These are phyloP conservation scores for Manis crassicaudata DNA, from an alignment of 2,797 vertebrate species.

Conservation along the genomic window DNA sequence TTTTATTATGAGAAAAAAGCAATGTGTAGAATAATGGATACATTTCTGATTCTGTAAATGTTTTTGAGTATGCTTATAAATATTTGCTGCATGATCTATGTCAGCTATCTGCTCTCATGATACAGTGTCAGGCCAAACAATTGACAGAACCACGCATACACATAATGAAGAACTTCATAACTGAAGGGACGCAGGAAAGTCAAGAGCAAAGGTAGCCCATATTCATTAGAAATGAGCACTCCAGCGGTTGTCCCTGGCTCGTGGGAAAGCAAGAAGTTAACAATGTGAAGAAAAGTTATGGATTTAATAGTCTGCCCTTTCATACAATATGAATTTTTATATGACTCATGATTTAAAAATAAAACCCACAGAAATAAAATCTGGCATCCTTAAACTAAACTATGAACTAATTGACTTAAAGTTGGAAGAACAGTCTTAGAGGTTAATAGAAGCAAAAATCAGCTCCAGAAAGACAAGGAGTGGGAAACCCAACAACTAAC, in stretches of 20 bases:
- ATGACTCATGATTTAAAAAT: neutral
- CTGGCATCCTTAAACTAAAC: neutral
- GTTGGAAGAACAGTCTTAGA: neutral
- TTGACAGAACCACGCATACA: rapidly evolving
- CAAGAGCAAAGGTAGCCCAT: neutral
- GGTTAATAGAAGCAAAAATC: neutral
- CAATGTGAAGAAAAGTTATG: neutral
- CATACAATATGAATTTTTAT: neutral
- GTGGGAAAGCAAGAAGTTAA: neutral
- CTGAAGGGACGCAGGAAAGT: neutral
- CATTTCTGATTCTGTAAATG: neutral
- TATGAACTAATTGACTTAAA: neutral
- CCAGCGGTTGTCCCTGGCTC: rapidly evolving
- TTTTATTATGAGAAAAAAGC: neutral
- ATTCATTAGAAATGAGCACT: neutral
- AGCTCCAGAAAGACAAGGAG: neutral
- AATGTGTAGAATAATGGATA: neutral
- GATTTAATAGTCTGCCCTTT: neutral
- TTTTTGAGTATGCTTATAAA: neutral
- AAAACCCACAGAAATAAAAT: neutral
- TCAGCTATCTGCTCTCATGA: neutral
- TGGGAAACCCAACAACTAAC: neutral
- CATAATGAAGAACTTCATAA: neutral
- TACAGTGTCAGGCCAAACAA: neutral
- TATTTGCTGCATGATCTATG: neutral